These are phyloP conservation scores for Lasioglossum calceatum DNA, from an alignment of 2,888 invertebrate species.

Conservation along the genomic window DNA sequence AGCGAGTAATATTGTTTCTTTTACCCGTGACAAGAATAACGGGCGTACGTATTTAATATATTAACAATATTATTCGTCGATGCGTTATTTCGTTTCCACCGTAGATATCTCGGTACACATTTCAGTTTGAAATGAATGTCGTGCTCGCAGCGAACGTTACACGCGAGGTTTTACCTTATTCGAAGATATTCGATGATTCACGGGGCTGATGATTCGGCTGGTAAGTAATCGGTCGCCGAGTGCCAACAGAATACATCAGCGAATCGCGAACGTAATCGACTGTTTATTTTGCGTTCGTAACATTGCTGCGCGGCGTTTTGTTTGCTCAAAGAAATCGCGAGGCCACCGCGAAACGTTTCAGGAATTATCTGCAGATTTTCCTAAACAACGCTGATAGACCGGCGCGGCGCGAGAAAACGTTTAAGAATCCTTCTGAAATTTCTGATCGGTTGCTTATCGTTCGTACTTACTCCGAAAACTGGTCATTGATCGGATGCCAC, in stretches of 20 bases:
- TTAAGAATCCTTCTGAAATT: background rate
- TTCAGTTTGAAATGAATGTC: background rate
- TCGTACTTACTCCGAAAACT: background rate
- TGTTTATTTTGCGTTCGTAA: slow-evolving; percentile 5
- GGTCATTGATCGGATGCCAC: too few relatives aligned
- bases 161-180: background rate
- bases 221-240: slow-evolving; percentile 8
- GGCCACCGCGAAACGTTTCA: background rate
- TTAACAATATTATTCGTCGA: too few relatives aligned
- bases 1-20: background rate
- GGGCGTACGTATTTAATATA: background rate
- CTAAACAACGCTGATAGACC: background rate
- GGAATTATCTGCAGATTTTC: background rate
- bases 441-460: too few relatives aligned
- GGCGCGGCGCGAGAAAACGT: background rate
- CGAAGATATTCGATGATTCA: slow-evolving; percentile 4
- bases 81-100: background rate
- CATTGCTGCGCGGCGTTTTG: background rate
- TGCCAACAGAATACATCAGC: background rate
- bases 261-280: background rate
- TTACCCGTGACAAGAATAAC: background rate
- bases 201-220: background rate
- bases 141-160: background rate
- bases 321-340: background rate
- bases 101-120: background rate